Evolutionary conservation across 1,140 invertebrate genomes (phyloP).

Genomic region (Wasmannia auropunctata): DNA sequence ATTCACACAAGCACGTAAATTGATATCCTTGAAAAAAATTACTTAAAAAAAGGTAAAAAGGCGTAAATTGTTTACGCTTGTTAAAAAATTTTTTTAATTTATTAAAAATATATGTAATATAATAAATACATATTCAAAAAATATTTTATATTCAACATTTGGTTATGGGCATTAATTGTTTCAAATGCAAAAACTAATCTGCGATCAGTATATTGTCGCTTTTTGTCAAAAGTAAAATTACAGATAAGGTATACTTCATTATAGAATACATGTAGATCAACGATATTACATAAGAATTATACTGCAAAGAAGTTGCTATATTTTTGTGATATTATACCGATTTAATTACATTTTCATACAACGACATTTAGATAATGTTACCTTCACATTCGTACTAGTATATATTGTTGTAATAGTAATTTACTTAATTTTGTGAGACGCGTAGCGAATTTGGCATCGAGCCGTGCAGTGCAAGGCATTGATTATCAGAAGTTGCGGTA

Average conservation of each 20-base stretch:
- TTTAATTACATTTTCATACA: slow-evolving; percentile 13
- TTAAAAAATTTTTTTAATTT: background rate
- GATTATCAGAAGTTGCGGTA: background rate
- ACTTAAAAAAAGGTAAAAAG: background rate
- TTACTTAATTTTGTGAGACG: background rate
- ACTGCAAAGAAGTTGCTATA: background rate
- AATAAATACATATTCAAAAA: background rate
- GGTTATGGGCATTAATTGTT: too few relatives aligned
- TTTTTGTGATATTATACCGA: background rate
- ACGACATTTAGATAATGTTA: slow-evolving; percentile 16
- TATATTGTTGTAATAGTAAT: background rate
- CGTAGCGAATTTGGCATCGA: slow-evolving; percentile 6
- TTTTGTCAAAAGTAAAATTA: background rate
- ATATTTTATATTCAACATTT: too few relatives aligned
- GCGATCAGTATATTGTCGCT: background rate
- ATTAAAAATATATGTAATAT: background rate
- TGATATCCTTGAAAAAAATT: background rate
- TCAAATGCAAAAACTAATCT: background rate
- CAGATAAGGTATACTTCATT: background rate
- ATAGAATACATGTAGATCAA: background rate
- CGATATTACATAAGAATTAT: background rate
- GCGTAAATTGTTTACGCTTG: background rate
- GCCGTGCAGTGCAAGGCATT: background rate
- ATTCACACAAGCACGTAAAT: background rate
- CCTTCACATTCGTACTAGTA: background rate